Percentiles rank a stretch among this genome's conserved stretches.
Evolutionary conservation across 2,888 invertebrate species (phyloP).

Genomic region (Chymomyza caudatula): DNA sequence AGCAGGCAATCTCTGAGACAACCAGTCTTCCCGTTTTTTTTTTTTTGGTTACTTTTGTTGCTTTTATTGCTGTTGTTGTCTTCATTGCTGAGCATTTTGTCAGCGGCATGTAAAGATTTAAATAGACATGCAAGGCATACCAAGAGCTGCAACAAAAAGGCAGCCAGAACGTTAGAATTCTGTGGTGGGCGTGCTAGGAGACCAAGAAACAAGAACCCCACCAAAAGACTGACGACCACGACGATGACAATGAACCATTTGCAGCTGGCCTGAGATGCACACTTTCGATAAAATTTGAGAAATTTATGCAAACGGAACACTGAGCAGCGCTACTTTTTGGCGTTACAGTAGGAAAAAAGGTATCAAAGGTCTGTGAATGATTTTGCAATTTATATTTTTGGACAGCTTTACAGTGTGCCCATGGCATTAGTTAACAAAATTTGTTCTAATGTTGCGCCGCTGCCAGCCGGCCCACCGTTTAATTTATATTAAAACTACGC

Average conservation of each 20-base stretch:
- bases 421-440: neutral
- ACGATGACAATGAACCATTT: slow-evolving; percentile 40
- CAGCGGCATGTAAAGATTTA: slow-evolving; percentile 10
- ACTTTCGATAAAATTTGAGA: slow-evolving; percentile 61
- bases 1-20: slow-evolving; percentile 17
- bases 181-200: slow-evolving; percentile 25
- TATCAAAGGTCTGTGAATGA: slow-evolving; percentile 35
- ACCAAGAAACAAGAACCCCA: neutral
- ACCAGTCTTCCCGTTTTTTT: slow-evolving; percentile 33
- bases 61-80: slow-evolving; percentile 40
- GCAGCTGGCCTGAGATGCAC: slow-evolving; percentile 58
- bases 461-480: neutral
- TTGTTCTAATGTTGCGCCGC: neutral
- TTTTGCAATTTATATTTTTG: slow-evolving; percentile 56
- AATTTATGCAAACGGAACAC: slow-evolving; percentile 58
- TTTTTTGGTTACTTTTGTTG: too few species aligned
- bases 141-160: neutral
- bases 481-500: slow-evolving; percentile 42
- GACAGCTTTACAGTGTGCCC: slow-evolving; percentile 9
- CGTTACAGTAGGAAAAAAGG: neutral
- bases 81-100: slow-evolving; percentile 51
- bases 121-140: slow-evolving; percentile 21
- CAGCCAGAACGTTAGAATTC: slow-evolving; percentile 14
- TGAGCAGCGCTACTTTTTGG: slow-evolving; percentile 23
- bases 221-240: neutral